A percentile compares a stretch with the other conserved stretches of the same genome.
These are phyloP conservation scores for Sebastolobus alascanus DNA, from an alignment of 2,797 vertebrate species.

Conservation along the genomic window DNA sequence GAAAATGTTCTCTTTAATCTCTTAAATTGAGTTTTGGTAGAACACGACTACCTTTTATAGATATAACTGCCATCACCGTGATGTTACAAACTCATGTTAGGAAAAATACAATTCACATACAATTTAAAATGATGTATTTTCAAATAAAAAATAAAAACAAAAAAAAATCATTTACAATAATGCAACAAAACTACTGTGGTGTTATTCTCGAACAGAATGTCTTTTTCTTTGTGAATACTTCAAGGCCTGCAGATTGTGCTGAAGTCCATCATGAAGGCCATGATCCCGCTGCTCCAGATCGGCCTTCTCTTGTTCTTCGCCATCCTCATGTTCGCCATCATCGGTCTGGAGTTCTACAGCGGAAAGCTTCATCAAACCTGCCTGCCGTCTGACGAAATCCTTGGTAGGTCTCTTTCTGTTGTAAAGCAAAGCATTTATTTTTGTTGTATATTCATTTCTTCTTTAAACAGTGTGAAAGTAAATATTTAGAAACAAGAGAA, in stretches of 20 bases:
- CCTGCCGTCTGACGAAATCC: slow-evolving; percentile 82
- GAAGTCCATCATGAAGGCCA: slow-evolving; percentile 99
- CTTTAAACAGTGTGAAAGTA: slow-evolving; percentile 19
- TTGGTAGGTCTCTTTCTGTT: slow-evolving; percentile 64
- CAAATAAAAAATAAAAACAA: neutral
- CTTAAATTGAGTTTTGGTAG: neutral
- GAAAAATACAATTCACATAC: neutral
- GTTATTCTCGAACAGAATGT: neutral
- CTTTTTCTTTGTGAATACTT: slow-evolving; percentile 11
- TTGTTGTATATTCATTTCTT: neutral
- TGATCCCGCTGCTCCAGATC: slow-evolving; percentile 98
- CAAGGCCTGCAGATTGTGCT: slow-evolving; percentile 97
- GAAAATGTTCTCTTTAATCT: neutral
- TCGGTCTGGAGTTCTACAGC: slow-evolving; percentile 98
- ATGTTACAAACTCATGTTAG: neutral
- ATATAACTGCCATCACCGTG: neutral
- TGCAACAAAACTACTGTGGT: neutral
- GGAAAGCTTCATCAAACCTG: slow-evolving; percentile 97
- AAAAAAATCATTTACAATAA: neutral
- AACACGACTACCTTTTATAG: neutral
- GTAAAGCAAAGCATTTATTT: neutral
- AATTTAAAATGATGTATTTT: neutral
- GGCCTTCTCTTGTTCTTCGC: slow-evolving; percentile 98
- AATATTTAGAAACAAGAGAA: slow-evolving; percentile 2
- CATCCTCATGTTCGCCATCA: slow-evolving; percentile 99